These are phyloP conservation scores for Strigamia maritima DNA, from an alignment of 2,888 invertebrate genomes.

Conservation along the genomic window DNA sequence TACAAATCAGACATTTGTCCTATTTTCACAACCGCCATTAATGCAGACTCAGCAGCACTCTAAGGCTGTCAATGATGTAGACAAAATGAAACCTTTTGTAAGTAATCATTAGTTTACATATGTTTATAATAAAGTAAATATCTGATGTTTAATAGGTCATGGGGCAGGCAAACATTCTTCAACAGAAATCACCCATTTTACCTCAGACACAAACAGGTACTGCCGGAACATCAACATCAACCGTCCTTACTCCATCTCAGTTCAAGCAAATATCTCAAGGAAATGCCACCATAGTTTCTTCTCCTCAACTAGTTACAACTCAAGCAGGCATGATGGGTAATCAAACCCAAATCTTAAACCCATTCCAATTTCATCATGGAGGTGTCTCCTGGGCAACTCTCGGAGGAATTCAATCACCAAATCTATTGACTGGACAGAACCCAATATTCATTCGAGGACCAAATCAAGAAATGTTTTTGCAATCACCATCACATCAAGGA, in stretches of 20 bases:
- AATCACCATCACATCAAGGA: conserved; percentile 68
- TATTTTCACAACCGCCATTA: conserved; percentile 68
- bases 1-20: conserved; percentile 55
- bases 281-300: conserved; percentile 45
- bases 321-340: conserved; percentile 59
- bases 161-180: conserved; percentile 44
- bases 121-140: background rate
- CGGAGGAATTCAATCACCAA: conserved; percentile 60
- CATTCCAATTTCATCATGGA: conserved; percentile 58
- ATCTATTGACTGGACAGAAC: conserved; percentile 67
- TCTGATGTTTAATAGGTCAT: conserved; percentile 42
- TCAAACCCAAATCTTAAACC: conserved; percentile 70
- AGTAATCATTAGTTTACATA: conserved; percentile 33
- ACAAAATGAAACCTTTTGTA: conserved; percentile 46
- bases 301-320: conserved; percentile 57
- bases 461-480: conserved; percentile 80
- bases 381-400: conserved; percentile 64
- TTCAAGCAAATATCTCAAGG: conserved; percentile 44
- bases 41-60: conserved; percentile 61
- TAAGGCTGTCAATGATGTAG: conserved; percentile 44
- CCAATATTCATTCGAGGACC: conserved; percentile 73
- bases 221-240: conserved; percentile 42
- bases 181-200: conserved; percentile 45
- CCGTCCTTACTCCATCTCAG: conserved; percentile 44
- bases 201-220: conserved; percentile 42